Evolutionary conservation across 1,140 invertebrate genomes (phyloP), one percentile per base, ranked within the genome.

Genomic region (Pogonomyrmex barbatus): DNA sequence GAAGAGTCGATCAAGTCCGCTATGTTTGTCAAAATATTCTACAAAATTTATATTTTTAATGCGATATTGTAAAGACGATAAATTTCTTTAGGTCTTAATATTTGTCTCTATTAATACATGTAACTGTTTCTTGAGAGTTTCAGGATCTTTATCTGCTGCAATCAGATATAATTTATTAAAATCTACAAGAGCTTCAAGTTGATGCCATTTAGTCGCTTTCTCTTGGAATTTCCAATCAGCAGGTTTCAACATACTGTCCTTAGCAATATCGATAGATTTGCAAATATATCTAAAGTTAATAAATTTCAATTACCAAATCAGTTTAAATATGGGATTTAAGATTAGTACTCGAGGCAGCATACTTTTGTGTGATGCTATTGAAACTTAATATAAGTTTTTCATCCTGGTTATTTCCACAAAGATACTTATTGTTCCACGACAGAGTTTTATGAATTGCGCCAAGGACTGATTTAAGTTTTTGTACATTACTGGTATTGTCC

Each of bases 81-180:
- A 39, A 30, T 56, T 62, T 24, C 24, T 24, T 24, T 24, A 24
- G 17, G 39, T 54, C 12, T 24, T 24, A 24, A 24, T 24, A 68
- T 50, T 65, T 52, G 4, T 24, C 24, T 24, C 24, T 24, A 24
- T 36, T 77, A 85, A 88, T 95, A 97, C 96, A 95, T 97, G 96
- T 91, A 97, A 95, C 90, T 97, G 96, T 93, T 96, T 96, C 88
- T 96, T 96, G 4, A 97, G 95, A 58, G 96, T 96, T 86, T 96
- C 95, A 39, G 96, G 95, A 92, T 95, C 94, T 89, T 96, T 95
- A 82, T 96, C 95, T 36, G 95, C 94, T 86, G 95, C 93, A 60
- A 97, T 96, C 58, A 96, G 95, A 92, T 97, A 96, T 50, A 96
- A 92, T 90, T 96, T 95, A 94, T 97, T 96, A 92, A 98, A 96